phyloP scores from a whole-genome alignment of 2,797 vertebrate genomes.

The Acanthurus leucopareius region DNA sequence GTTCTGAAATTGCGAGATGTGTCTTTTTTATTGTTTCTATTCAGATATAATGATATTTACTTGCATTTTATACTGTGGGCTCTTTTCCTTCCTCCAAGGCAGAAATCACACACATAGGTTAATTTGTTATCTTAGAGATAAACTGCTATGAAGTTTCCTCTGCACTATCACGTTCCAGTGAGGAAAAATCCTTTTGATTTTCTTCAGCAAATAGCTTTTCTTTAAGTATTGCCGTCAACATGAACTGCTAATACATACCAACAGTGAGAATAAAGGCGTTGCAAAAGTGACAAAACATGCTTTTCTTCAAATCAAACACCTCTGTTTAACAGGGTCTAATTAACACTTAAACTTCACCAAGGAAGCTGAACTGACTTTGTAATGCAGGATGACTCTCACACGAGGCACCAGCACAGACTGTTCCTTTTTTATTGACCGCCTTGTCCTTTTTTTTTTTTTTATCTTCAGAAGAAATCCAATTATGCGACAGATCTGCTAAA shows the following conservation, averaged over 20 bases:
- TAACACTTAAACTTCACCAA: neutral
- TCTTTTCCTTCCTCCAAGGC: neutral
- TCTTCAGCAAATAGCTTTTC: neutral
- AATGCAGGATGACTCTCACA: neutral
- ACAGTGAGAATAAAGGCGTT: neutral
- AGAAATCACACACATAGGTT: neutral
- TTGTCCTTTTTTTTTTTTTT: slow-evolving; percentile 19
- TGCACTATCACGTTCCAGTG: neutral
- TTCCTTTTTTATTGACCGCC: slow-evolving; percentile 41
- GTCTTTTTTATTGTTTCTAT: too few species aligned
- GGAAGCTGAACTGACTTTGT: slow-evolving; percentile 16
- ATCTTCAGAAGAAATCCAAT: slow-evolving; percentile 64
- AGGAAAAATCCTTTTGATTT: neutral
- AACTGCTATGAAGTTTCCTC: neutral
- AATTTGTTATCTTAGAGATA: neutral
- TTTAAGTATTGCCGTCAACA: neutral
- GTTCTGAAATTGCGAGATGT: too few species aligned
- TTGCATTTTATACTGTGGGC: neutral
- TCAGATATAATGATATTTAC: too few species aligned
- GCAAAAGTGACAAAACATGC: neutral
- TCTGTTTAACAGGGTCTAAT: neutral
- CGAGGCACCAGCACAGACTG: slow-evolving; percentile 34
- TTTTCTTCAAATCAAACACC: neutral
- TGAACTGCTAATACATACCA: neutral
- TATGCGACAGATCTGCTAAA: slow-evolving; percentile 49